Evolutionary conservation across 2,797 vertebrate genomes (phyloP), one percentile per base, ranked within the genome.

Genomic region (Prunella strophiata): DNA sequence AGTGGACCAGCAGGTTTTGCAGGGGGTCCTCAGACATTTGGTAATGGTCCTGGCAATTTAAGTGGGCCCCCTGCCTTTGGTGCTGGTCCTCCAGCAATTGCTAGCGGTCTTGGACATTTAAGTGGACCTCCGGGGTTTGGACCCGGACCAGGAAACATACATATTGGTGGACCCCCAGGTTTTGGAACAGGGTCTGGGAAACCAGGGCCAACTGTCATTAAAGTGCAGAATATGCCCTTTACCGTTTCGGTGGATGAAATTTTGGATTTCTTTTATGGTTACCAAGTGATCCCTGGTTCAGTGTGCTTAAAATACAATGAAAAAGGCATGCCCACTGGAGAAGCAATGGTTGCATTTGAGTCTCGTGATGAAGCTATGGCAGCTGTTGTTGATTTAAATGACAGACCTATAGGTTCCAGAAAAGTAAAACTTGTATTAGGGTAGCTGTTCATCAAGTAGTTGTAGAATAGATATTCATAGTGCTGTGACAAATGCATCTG

Each of bases 311-410:
- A 99, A 96, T 99, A 99, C 95, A 99, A 98, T 89, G 99, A 99
- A 51, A 99, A 99, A 97, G 99, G 99, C 86, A 98, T 99, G 97
- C 99, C 99, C 78, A 99, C 99, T 74, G 99, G 99, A 22, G 99
- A 99, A 98, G 99, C 99, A 79, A 99, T 99, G 99, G 99, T 99
- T 94, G 99, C 99, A 82, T 99, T 99, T n/a, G 99, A 99, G 96
- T 99, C 98, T 94, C 99, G 99, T 4, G 98, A 99, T 95, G 99
- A 99, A 98, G 99, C 99, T 71, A 98, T 98, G 94, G 99, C 99
- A 52, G 99, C 99, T 52, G 99, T 99, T 80, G 98, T 99, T 98
- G 99, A 99, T 97, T 98, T 99, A 91, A 99, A 99, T 97, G 99
- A 99, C 95, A 98, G 99, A 91, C 99, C 99, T 94, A 99, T 99